These are phyloP conservation scores for Dynastes tityus DNA, from an alignment of 2,888 invertebrate species.

Conservation along the genomic window DNA sequence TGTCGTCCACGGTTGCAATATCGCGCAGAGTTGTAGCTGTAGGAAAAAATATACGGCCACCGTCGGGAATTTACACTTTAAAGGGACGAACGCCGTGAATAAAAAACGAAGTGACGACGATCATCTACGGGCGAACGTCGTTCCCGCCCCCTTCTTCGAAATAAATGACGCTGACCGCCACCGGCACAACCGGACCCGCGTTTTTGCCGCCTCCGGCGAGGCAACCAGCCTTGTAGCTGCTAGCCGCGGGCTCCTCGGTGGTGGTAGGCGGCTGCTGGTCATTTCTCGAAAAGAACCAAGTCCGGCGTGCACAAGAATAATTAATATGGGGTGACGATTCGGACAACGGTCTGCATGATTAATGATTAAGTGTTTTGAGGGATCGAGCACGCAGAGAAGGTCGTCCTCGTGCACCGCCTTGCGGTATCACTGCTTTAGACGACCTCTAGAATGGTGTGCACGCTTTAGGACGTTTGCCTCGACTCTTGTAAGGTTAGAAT, in stretches of 20 bases:
- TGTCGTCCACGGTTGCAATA: neutral
- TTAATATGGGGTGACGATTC: slow-evolving; percentile 42
- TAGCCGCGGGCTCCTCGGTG: neutral
- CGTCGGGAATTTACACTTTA: slow-evolving; percentile 19
- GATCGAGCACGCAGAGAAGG: neutral
- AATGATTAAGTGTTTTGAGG: slow-evolving; percentile 39
- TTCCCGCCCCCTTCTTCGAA: slow-evolving; percentile 23
- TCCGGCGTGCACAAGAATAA: slow-evolving; percentile 28
- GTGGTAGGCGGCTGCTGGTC: slow-evolving; percentile 4
- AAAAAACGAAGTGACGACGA: slow-evolving; percentile 32
- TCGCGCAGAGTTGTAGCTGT: neutral
- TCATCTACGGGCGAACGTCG: neutral
- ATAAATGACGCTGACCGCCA: slow-evolving; percentile 37
- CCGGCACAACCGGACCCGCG: slow-evolving; percentile 14
- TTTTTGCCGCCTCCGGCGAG: slow-evolving; percentile 28
- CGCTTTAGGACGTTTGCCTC: too few relatives aligned
- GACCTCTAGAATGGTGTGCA: neutral
- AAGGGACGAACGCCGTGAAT: slow-evolving; percentile 1
- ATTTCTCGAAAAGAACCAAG: neutral
- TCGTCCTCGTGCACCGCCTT: slow-evolving; percentile 10
- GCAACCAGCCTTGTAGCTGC: neutral
- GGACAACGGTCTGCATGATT: slow-evolving; percentile 26
- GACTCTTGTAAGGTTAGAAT: too few relatives aligned
- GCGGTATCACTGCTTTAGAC: slow-evolving; percentile 20
- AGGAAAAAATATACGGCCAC: slow-evolving; percentile 28